Base-by-base conservation (phyloP, 2,888 invertebrate species). In the Taenaris catops region DNA sequence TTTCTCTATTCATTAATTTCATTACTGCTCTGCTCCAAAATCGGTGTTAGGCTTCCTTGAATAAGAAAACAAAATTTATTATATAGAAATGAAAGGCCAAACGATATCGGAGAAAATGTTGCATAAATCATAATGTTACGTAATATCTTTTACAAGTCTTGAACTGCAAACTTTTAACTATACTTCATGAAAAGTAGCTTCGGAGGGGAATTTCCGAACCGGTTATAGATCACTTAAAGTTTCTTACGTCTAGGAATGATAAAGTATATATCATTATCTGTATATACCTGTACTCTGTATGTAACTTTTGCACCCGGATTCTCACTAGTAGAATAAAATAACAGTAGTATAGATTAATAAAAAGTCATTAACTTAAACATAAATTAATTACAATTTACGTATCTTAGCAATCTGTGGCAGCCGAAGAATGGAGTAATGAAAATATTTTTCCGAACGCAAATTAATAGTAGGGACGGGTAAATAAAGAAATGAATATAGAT, bases 1-100 rank as follows among this genome's bases (percentile, higher is more conserved):
- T 58, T 63, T 58, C 57, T 28, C 54, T 58, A 63, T 63, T 66
- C 62, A 66, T 64, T 70, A 68, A 68, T 68, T 48, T 43, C 63
- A 64, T 60, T 58, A 58, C 57, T n/a, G 52, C 52, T 48, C n/a
- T 49, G 51, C 54, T 48, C 40, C 38, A 46, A 46, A 14, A 52
- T 46, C n/a, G 50, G 41, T 51, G 49, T 46, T 41, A 48, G 48
- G 44, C n/a, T n/a, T n/a, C n/a, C n/a, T n/a, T 42, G 57, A 48
- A 49, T 53, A 54, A 53, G 51, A 53, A 49, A 49, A 54, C 40
- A 38, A 43, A 46, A 52, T 49, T 52, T 48, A 44, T 46, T 44
- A 46, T 42, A 44, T 45, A 39, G 43, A 49, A 49, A 51, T 45
- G 49, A 52, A 49, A 49, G 42, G 41, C 49, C 41, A 41, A 44